Conservation (phyloP, 2,113 vertebrate species). For the Felis chaus region DNA sequence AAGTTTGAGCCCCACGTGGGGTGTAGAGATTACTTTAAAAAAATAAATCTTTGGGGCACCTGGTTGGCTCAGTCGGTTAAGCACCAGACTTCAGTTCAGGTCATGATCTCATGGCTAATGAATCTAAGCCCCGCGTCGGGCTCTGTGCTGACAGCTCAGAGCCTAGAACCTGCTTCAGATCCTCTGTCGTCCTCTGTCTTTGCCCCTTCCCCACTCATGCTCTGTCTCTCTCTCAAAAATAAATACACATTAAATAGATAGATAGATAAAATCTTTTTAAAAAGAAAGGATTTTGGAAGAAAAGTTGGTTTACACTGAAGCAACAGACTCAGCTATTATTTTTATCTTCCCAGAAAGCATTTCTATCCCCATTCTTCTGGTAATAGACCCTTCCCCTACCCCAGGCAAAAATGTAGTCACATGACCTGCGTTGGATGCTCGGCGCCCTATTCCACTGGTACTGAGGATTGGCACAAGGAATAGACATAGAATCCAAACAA, state of each 20-base stretch:
- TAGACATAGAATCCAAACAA: neutral
- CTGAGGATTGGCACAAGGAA: neutral
- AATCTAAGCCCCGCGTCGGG: too few species aligned
- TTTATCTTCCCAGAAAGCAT: neutral
- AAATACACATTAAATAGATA: too few species aligned
- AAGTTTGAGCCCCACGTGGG: neutral
- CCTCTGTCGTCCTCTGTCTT: too few species aligned
- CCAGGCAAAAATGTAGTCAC: neutral
- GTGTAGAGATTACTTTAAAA: neutral
- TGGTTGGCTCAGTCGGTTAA: too few species aligned
- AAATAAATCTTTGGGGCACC: neutral
- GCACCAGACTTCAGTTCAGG: too few species aligned
- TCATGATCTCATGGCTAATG: too few species aligned
- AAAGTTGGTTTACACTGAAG: neutral
- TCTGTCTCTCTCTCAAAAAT: too few species aligned
- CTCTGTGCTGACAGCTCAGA: too few species aligned
- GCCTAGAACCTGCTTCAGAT: too few species aligned
- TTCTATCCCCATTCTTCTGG: neutral
- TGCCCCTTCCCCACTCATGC: too few species aligned
- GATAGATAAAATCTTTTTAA: neutral
- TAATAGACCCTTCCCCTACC: neutral
- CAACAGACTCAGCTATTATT: neutral
- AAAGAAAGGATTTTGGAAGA: neutral
- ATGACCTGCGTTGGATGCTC: neutral
- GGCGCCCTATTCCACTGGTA: neutral